Evolutionary conservation across 1,140 invertebrate species (phyloP).

Genomic region (Listronotus oregonensis): DNA sequence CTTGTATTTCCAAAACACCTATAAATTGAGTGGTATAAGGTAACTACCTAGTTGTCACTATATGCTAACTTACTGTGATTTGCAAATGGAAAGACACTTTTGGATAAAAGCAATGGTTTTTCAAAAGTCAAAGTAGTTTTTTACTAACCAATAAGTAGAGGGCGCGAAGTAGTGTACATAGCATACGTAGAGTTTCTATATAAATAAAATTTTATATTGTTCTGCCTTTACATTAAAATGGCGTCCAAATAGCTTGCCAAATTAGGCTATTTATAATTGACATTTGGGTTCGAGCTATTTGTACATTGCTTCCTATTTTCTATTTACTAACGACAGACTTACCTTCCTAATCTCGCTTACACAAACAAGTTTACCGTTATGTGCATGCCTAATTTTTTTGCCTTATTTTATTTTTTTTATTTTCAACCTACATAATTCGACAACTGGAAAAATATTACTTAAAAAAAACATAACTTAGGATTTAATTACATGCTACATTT

Average conservation of each 20-base stretch:
- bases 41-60: no score
- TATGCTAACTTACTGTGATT: no score
- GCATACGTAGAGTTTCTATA: not conserved
- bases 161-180: slow-evolving; percentile 17
- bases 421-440: no score
- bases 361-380: not conserved
- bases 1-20: no score
- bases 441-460: no score
- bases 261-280: slow-evolving; percentile 50
- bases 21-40: no score
- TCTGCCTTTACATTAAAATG: slow-evolving; percentile 14
- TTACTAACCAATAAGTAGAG: slow-evolving; percentile 14
- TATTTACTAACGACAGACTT: slow-evolving; percentile 5
- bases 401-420: no score
- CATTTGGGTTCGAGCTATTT: slow-evolving; percentile 49
- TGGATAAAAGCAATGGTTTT: not conserved
- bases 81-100: not conserved
- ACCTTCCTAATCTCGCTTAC: slow-evolving; percentile 2
- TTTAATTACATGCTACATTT: no score
- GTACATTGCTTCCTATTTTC: slow-evolving; percentile 56
- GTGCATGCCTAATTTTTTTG: not conserved
- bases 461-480: no score
- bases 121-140: slow-evolving; percentile 9
- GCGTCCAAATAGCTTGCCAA: slow-evolving; percentile 36
- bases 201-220: not conserved